Conservation (phyloP, 1,140 invertebrate genomes). For the Maniola jurtina region DNA sequence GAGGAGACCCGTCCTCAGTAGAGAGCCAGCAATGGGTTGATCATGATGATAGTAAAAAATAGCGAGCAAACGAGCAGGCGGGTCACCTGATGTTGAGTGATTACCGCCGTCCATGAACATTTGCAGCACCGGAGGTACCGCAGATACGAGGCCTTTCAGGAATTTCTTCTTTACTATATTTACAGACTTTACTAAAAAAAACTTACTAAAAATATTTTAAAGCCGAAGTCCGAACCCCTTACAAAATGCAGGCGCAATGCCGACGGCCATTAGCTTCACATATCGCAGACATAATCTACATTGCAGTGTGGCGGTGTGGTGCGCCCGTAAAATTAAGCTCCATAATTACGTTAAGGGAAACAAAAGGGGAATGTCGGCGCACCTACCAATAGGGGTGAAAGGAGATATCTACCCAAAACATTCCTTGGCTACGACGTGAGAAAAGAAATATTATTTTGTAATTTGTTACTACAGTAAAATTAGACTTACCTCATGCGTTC, state of each 20-base stretch:
- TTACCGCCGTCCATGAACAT: too few relatives aligned
- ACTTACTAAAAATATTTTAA: slow-evolving; percentile 1
- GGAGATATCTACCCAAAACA: slow-evolving; percentile 16
- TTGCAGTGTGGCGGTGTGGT: slow-evolving; percentile 13
- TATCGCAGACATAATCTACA: slow-evolving; percentile 40
- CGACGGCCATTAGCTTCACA: slow-evolving; percentile 25
- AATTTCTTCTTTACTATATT: too few relatives aligned
- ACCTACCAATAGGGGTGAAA: slow-evolving; percentile 27
- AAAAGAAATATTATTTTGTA: slow-evolving; percentile 4
- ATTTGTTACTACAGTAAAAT: slow-evolving; percentile 4
- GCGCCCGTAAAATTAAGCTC: slow-evolving; percentile 36
- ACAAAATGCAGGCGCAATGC: slow-evolving; percentile 28
- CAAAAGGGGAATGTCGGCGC: slow-evolving; percentile 29
- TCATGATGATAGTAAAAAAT: too few relatives aligned
- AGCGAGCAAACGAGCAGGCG: too few relatives aligned
- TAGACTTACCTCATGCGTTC: not conserved
- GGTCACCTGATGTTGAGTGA: too few relatives aligned
- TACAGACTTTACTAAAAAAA: not conserved
- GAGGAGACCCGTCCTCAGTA: too few relatives aligned
- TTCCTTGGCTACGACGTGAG: slow-evolving; percentile 5
- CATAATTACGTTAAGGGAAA: slow-evolving; percentile 40
- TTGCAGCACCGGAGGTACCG: too few relatives aligned
- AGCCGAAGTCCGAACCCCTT: slow-evolving; percentile 7
- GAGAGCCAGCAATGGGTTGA: too few relatives aligned
- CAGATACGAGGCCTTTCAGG: too few relatives aligned